Evolutionary conservation across 2,797 vertebrate genomes (phyloP), one percentile per base, ranked within the genome.

Genomic region (Falco biarmicus): DNA sequence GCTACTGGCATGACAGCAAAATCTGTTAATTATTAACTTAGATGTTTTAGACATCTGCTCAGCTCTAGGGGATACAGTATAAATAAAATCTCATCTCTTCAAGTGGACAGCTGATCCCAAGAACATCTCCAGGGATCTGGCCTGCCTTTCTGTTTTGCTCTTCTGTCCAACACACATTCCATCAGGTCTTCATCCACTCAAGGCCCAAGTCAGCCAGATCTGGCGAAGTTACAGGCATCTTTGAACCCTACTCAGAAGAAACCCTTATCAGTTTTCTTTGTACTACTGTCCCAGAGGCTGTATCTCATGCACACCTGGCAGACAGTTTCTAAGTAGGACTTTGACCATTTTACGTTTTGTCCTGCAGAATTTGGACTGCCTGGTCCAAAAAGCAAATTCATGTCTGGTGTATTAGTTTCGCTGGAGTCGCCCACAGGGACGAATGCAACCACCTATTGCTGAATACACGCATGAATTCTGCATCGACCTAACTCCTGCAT

Each of bases 21-120:
- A 85, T 81, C 92, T 92, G 89, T 92, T 92, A 87, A 94, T 89
- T 31, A 96, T 94, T 96, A 97, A 93, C 79, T 73, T 48, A 48
- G 79, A 91, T 88, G 56, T 66, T 96, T 89, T 57, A 94, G 73
- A 92, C 84, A 90, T 87, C 89, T 86, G 93, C 63, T 81, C 39
- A 73, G 69, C 78, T 91, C 73, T 92, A 96, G 57, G 71, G 87
- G 29, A 93, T 86, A 93, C 26, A 47, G 28, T 41, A 86, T 73
- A 97, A 96, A 96, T 90, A 97, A 92, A 78, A 95, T 56, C 60
- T 75, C 54, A 69, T 94, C 54, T 81, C 77, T 81, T 89, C 54
- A 84, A 96, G 57, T 20, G 32, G 78, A 82, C 51, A 90, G 77
- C 53, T 88, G 89, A 94, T 93, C 83, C 82, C 57, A 88, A 89